Conservation (phyloP, 2,113 vertebrate species). For the Mesocricetus auratus region DNA sequence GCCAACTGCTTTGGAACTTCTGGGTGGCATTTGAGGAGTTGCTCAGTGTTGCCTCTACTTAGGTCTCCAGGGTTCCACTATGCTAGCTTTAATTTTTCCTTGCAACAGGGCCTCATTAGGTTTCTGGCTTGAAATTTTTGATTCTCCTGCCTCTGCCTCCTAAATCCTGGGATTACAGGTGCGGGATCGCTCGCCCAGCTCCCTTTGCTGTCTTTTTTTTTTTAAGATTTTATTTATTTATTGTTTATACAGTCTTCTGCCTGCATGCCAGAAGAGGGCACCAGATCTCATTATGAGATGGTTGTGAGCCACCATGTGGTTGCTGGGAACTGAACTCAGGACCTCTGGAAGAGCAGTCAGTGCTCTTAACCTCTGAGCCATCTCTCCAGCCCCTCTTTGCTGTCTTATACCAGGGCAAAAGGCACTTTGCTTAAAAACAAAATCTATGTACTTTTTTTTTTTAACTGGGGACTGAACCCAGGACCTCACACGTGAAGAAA, state of each 20-base stretch:
- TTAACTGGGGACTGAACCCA: neutral
- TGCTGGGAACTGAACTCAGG: too few relatives aligned
- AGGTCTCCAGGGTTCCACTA: neutral
- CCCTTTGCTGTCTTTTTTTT: neutral
- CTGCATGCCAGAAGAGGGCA: too few relatives aligned
- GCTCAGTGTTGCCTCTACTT: conserved; percentile 15
- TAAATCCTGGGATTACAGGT: neutral
- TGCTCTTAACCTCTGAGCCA: too few relatives aligned
- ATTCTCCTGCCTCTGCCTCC: neutral
- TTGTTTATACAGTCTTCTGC: too few relatives aligned
- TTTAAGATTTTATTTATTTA: too few relatives aligned
- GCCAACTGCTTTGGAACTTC: conserved; percentile 79
- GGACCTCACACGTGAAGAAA: neutral
- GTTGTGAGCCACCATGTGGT: too few relatives aligned
- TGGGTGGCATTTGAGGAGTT: neutral
- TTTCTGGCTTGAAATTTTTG: neutral
- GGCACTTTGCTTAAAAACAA: neutral
- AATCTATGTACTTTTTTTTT: neutral
- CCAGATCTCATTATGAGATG: too few relatives aligned
- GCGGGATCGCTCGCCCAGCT: too few relatives aligned
- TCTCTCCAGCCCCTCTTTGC: too few relatives aligned
- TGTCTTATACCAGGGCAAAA: neutral
- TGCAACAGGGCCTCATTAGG: neutral
- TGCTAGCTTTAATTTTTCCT: neutral
- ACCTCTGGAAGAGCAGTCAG: too few relatives aligned